Evolutionary conservation across 2,888 invertebrate genomes (phyloP), one percentile per base, ranked within the genome.

Genomic region (Bugula neritina): DNA sequence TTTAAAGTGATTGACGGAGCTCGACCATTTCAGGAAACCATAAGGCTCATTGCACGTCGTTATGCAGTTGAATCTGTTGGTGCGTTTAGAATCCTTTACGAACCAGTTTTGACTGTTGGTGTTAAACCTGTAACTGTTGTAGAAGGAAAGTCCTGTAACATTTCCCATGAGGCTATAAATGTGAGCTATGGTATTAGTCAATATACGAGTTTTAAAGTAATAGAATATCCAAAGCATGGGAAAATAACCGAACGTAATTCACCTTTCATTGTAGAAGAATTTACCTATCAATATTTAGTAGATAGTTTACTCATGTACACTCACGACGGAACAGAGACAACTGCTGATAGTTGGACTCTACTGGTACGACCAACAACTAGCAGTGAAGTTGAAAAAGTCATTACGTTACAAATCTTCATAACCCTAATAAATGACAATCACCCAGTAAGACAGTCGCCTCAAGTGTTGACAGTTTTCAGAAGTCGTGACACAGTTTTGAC

Each of bases 21-120:
- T 63, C 63, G n/a, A 31, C 31, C 63, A 63, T 63, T 63, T 63
- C 25, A 63, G 5, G 63, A 63, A 63, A 31, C 31, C 5, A 63
- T 63, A 31, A 2, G 10, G 29, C 63, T 63, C 27, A 27, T 63
- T 29, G 63, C 63, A 25, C 21, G 1, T 31, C 3, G 13, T 29
- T 25, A 5, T 29, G 63, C 31, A 31, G 63, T 27, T 13, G 29
- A 10, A 10, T 13, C 63, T 63, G 25, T 57, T 5, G 5, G 10
- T 57, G n/a, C n/a, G n/a, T n/a, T n/a, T n/a, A n/a, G n/a, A n/a
- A n/a, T n/a, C n/a, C n/a, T n/a, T n/a, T n/a, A n/a, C n/a, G n/a
- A n/a, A n/a, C n/a, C n/a, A n/a, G n/a, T n/a, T n/a, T n/a, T n/a
- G n/a, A n/a, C n/a, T n/a, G n/a, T n/a, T n/a, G n/a, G n/a, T n/a